Conservation (phyloP, 1,140 invertebrate species). For the Drosophila elegans region DNA sequence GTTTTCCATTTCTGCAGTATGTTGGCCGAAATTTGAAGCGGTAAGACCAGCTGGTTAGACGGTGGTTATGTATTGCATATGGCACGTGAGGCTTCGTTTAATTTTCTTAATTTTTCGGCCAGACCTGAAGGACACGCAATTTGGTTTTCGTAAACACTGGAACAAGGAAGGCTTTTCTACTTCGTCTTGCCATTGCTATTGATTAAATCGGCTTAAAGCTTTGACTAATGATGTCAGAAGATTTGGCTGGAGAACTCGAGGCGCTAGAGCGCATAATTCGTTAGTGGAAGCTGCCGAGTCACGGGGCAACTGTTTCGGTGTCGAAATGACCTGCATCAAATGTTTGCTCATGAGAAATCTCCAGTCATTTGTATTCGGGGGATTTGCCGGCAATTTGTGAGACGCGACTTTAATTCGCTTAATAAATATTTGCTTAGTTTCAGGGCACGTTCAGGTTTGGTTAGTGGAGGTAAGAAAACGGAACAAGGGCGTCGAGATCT, state of each 20-base stretch:
- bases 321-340: conserved; percentile 52
- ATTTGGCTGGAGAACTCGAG: conserved; percentile 47
- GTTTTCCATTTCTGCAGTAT: conserved; percentile 17
- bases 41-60: conserved; percentile 59
- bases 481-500: not conserved
- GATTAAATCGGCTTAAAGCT: conserved; percentile 70
- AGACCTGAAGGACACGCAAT: conserved; percentile 54
- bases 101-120: conserved; percentile 59
- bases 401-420: conserved; percentile 77
- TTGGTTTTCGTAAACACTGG: conserved; percentile 52
- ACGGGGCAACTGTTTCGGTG: conserved; percentile 34
- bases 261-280: conserved; percentile 78
- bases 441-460: conserved; percentile 20
- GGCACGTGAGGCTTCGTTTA: conserved; percentile 76
- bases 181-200: conserved; percentile 24
- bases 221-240: conserved; percentile 73
- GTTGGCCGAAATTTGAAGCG: conserved; percentile 55
- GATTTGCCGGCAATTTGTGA: conserved; percentile 65
- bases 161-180: conserved; percentile 9
- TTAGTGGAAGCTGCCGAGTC: conserved; percentile 56
- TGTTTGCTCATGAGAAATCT: conserved; percentile 56
- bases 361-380: conserved; percentile 73
- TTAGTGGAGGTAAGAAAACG: not conserved
- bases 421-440: conserved; percentile 77
- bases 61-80: conserved; percentile 51